A percentile compares a stretch with the other conserved stretches of the same genome.
Evolutionary conservation across 2,888 invertebrate genomes (phyloP).

Genomic region (Lasiommata megera): DNA sequence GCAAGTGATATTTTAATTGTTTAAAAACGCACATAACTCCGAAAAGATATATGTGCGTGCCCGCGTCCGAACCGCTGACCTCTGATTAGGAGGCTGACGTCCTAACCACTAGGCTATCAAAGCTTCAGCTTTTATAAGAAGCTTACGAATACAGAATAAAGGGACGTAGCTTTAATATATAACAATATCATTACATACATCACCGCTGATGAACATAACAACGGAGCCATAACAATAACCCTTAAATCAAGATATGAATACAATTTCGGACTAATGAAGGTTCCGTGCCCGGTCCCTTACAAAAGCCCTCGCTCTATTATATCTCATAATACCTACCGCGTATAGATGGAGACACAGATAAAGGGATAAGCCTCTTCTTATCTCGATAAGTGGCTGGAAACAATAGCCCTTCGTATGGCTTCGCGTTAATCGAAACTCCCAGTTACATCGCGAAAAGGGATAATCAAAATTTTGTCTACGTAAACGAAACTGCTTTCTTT

Average conservation of each 20-base stretch:
- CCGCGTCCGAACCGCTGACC: too few species aligned
- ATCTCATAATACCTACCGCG: conserved; percentile 25
- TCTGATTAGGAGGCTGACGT: too few species aligned
- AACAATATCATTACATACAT: conserved; percentile 17
- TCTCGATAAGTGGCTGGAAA: conserved; percentile 31
- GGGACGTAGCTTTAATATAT: conserved; percentile 2
- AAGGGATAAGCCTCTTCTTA: conserved; percentile 29
- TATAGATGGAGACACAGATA: conserved; percentile 14
- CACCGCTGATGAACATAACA: conserved; percentile 20
- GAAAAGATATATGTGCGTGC: too few species aligned
- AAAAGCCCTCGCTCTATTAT: conserved; percentile 27
- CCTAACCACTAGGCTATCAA: too few species aligned
- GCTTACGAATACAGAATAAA: conserved; percentile 15
- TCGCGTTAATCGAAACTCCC: conserved; percentile 29
- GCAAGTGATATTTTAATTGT: too few species aligned
- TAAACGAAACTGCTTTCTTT: conserved; percentile 17
- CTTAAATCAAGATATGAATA: conserved; percentile 48
- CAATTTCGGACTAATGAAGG: conserved; percentile 50
- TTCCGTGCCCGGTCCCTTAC: conserved; percentile 24
- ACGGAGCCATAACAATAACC: conserved; percentile 28
- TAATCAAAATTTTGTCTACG: conserved; percentile 21
- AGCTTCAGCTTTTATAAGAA: too few species aligned
- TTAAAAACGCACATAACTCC: too few species aligned
- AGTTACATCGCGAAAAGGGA: conserved; percentile 24
- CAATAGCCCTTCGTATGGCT: conserved; percentile 27